Base-by-base conservation (phyloP, 1,140 invertebrate genomes). In the Drosophila hydei region DNA sequence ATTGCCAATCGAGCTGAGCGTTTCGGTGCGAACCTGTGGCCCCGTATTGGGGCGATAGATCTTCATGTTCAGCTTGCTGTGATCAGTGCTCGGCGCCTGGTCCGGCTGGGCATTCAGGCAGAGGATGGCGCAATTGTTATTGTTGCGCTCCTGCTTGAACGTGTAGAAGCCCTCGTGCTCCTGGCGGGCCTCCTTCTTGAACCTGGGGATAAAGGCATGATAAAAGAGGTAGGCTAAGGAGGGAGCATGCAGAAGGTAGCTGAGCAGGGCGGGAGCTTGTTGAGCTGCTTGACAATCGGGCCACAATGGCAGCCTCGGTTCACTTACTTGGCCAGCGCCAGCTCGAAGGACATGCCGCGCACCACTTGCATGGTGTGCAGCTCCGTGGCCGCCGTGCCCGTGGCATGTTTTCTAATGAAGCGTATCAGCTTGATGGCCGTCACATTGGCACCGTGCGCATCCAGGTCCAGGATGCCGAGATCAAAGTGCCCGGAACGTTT, bases 361-460 rank as follows among this genome's bases (percentile, higher is more conserved):
- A 99, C 98, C 0, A 99, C 97, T 36, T 96, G 94, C 12, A 99
- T 96, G 0, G 96, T 96, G 90, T 98, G 96, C 11, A 99, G 93
- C 90, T 98, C 97, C 4, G 97, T 98, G 43, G 96, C 97, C 8
- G 97, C 97, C 38, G 94, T 95, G 30, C 97, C 97, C 1, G 97
- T 98, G 4, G 97, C 95, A 92, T 98, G 96, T 68, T 96, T 96
- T 0, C 97, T 93, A 54, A 96, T 92, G 92, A 97, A 99, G 58
- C 94, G 94, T 68, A 95, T 94, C 18, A 96, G 92, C 83, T 95
- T 94, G 7, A 97, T 93, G 55, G 96, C 93, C 40, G 95, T 95
- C 2, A 99, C 96, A 78, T 94, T 94, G 75, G 97, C 96, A 23
- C 97, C 96, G n/a, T 96, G 95, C 9, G 96, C 95, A 19, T 98